A percentile compares a stretch with the other conserved stretches of the same genome.
These are phyloP conservation scores for Peromyscus aztecus DNA, from an alignment of 2,797 vertebrate species.

Conservation along the genomic window DNA sequence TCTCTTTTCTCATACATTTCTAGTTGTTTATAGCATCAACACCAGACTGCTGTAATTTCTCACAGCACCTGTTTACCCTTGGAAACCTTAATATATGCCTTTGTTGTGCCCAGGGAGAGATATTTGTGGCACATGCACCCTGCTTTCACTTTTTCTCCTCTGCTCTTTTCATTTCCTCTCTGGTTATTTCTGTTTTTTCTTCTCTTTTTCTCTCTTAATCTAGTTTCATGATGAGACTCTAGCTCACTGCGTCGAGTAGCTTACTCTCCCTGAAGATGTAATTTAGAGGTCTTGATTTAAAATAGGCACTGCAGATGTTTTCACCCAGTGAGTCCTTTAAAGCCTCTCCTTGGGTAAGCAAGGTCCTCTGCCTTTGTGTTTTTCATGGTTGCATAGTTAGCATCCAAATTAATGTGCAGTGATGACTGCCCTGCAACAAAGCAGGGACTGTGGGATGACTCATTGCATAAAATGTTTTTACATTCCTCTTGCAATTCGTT, in stretches of 20 bases:
- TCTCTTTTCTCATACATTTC: slow-evolving; percentile 4
- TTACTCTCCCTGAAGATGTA: slow-evolving; percentile 84
- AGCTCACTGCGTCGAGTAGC: slow-evolving; percentile 72
- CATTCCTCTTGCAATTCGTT: slow-evolving; percentile 71
- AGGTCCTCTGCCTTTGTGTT: slow-evolving; percentile 83
- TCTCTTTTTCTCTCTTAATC: slow-evolving; percentile 70
- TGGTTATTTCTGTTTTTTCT: slow-evolving; percentile 33
- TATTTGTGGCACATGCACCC: slow-evolving; percentile 18
- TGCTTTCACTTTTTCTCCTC: background rate
- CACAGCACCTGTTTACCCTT: background rate
- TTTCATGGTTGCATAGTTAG: slow-evolving; percentile 82
- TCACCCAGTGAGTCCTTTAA: slow-evolving; percentile 81
- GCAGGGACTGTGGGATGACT: slow-evolving; percentile 78
- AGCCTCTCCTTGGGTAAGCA: slow-evolving; percentile 82
- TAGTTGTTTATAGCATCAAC: background rate
- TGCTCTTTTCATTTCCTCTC: background rate
- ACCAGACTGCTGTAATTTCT: background rate
- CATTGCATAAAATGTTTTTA: slow-evolving; percentile 68
- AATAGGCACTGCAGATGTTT: slow-evolving; percentile 86
- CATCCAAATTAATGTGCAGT: slow-evolving; percentile 84
- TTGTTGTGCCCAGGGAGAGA: background rate
- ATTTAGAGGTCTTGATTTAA: slow-evolving; percentile 84
- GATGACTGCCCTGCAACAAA: slow-evolving; percentile 79
- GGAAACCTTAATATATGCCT: background rate
- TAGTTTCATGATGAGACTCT: slow-evolving; percentile 75